Conservation (phyloP, 2,888 invertebrate genomes). For the Chrysopilus asiliformis region DNA sequence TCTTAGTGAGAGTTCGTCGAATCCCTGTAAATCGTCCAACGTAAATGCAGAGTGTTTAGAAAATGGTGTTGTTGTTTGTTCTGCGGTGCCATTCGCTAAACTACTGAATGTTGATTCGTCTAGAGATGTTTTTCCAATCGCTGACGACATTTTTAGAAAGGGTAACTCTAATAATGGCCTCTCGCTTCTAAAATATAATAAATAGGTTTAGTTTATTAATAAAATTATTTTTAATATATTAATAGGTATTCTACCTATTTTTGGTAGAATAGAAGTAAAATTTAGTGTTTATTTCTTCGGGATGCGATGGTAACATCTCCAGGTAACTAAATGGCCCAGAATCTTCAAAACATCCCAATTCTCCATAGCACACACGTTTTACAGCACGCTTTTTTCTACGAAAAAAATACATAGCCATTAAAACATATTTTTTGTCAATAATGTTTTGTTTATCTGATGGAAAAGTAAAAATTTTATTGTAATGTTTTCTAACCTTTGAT, state of each 20-base stretch:
- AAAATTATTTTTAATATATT: neutral
- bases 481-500: slow-evolving; percentile 45
- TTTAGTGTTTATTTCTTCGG: slow-evolving; percentile 75
- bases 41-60: slow-evolving; percentile 20
- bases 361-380: slow-evolving; percentile 73
- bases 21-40: slow-evolving; percentile 32
- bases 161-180: slow-evolving; percentile 56
- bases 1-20: slow-evolving; percentile 44
- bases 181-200: no score
- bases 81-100: no score
- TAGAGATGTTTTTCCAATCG: slow-evolving; percentile 41
- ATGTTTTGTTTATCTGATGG: neutral
- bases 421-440: neutral
- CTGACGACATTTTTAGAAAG: slow-evolving; percentile 56
- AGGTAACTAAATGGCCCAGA: slow-evolving; percentile 81
- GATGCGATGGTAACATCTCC: slow-evolving; percentile 75
- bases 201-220: neutral
- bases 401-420: neutral
- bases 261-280: slow-evolving; percentile 62
- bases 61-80: slow-evolving; percentile 15
- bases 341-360: slow-evolving; percentile 85
- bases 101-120: slow-evolving; percentile 9
- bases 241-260: slow-evolving; percentile 40
- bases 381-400: slow-evolving; percentile 60
- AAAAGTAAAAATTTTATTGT: neutral